Percentiles rank a stretch among this genome's conserved stretches.
Evolutionary conservation across 2,113 vertebrate species (phyloP).

Genomic region (Gambusia holbrooki): DNA sequence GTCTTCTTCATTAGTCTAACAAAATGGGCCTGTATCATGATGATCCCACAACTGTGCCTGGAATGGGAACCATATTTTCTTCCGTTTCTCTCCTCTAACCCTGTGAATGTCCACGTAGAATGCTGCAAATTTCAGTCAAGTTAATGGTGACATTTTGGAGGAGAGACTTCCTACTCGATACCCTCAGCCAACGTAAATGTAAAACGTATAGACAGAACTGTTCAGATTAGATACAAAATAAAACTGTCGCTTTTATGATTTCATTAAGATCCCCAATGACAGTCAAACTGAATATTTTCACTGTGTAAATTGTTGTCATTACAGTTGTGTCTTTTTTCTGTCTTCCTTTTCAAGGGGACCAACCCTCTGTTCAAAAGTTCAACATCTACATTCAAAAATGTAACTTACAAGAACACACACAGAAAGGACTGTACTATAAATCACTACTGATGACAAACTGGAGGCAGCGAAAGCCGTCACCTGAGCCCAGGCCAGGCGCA

Average conservation of each 20-base stretch:
- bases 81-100: too few relatives aligned
- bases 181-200: background rate
- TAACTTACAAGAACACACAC: conserved; percentile 90
- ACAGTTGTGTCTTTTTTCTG: conserved; percentile 29
- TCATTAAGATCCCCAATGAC: too few relatives aligned
- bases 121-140: background rate
- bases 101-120: background rate
- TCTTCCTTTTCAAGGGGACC: conserved; percentile 86
- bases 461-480: conserved; percentile 43
- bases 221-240: too few relatives aligned
- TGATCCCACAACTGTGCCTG: background rate
- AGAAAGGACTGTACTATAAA: conserved; percentile 76
- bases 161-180: background rate
- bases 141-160: background rate
- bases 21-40: background rate
- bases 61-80: too few relatives aligned
- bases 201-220: background rate
- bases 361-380: conserved; percentile 96
- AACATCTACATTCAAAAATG: conserved; percentile 95
- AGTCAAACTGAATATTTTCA: too few relatives aligned
- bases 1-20: background rate
- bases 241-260: too few relatives aligned
- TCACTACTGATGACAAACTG: conserved; percentile 71
- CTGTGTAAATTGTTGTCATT: background rate
- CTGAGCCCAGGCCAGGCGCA: conserved; percentile 49